A percentile compares a stretch with the other conserved stretches of the same genome.
These are phyloP conservation scores for Cardiocondyla obscurior DNA, from an alignment of 1,140 invertebrate species.

Conservation along the genomic window DNA sequence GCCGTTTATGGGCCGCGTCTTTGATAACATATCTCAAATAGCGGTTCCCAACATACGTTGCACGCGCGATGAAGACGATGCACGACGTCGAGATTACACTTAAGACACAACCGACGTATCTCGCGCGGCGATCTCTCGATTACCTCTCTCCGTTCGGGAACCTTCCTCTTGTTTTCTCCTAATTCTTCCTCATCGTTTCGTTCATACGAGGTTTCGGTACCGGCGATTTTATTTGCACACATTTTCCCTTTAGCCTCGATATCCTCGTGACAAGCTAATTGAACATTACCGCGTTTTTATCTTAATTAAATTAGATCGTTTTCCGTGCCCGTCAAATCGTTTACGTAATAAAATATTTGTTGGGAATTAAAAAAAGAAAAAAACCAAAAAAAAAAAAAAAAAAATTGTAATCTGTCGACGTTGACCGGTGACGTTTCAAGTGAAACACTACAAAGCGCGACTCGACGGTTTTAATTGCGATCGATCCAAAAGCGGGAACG, in stretches of 20 bases:
- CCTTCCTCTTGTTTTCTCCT: conserved; percentile 28
- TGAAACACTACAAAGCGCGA: conserved; percentile 35
- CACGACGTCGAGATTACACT: conserved; percentile 43
- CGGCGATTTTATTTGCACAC: conserved; percentile 29
- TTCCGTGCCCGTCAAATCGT: neutral
- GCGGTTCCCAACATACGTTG: neutral
- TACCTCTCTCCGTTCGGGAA: conserved; percentile 25
- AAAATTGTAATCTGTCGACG: neutral
- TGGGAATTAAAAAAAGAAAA: no score
- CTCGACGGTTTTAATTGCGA: conserved; percentile 66
- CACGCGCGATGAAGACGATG: conserved; percentile 41
- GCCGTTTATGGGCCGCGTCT: conserved; percentile 30
- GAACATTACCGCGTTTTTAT: neutral
- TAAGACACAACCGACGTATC: conserved; percentile 38
- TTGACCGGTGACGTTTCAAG: neutral
- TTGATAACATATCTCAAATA: conserved; percentile 34
- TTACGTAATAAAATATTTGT: neutral
- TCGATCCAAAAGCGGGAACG: conserved; percentile 50
- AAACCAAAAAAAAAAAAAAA: no score
- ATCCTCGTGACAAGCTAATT: neutral
- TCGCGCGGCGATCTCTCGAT: conserved; percentile 28
- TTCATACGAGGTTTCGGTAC: conserved; percentile 6
- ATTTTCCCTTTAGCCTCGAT: neutral
- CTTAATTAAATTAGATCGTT: neutral
- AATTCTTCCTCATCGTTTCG: conserved; percentile 42